phyloP scores from a whole-genome alignment of 2,113 vertebrate species.

The Psilopsiagon aymara region DNA sequence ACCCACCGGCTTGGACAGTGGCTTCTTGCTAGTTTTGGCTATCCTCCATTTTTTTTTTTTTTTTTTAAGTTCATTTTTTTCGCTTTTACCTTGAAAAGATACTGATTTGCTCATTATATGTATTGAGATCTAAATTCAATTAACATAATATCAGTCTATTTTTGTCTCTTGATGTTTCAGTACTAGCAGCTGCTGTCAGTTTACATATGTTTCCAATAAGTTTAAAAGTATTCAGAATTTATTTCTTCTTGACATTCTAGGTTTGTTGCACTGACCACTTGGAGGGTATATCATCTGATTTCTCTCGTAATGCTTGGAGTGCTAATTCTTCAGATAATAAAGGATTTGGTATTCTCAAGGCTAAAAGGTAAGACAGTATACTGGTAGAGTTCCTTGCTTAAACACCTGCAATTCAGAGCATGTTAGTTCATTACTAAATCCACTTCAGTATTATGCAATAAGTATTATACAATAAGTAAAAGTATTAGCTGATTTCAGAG shows the following conservation, averaged over 20 bases:
- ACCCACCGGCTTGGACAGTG: not conserved
- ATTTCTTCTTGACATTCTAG: conserved; percentile 67
- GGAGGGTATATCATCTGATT: conserved; percentile 84
- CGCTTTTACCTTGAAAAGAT: not conserved
- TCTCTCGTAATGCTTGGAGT: conserved; percentile 78
- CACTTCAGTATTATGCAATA: not conserved
- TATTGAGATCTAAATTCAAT: not conserved
- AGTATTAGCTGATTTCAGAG: not conserved
- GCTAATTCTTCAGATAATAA: conserved; percentile 80
- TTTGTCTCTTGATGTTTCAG: not conserved
- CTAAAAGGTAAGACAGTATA: conserved; percentile 77
- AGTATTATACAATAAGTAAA: not conserved
- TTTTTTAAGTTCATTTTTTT: not conserved
- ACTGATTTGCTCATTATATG: not conserved
- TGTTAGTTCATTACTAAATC: not conserved
- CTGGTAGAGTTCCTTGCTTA: not conserved
- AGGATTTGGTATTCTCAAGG: conserved; percentile 79
- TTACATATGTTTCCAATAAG: not conserved
- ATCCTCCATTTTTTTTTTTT: not conserved
- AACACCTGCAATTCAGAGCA: not conserved
- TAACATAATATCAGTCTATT: not conserved
- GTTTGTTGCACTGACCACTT: conserved; percentile 85
- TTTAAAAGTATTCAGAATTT: not conserved
- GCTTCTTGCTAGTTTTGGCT: not conserved
- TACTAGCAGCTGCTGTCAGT: not conserved